Base-by-base conservation (phyloP, 2,113 vertebrate species). In the Podocnemis expansa region DNA sequence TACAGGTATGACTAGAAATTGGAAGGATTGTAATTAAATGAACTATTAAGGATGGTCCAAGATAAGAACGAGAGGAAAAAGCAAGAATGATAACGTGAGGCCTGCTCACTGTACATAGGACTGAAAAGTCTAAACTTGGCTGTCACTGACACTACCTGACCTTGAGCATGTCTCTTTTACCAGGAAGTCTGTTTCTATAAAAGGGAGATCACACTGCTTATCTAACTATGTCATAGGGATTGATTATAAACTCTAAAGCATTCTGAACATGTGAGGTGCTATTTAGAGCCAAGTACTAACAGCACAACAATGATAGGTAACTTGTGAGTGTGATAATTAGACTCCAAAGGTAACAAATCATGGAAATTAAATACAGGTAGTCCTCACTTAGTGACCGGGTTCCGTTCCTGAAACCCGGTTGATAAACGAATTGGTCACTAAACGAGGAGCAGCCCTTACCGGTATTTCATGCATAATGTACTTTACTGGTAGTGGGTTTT, bases 81-180 rank as follows among this genome's bases (percentile, higher is more conserved):
- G 3, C 2, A 84, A 47, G 5, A 92, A 13, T 31, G 49, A 86
- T 86, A 11, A n/a, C 9, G 22, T 25, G 81, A 31, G 5, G 12
- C 34, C 1, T 34, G 2, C 25, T 29, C 70, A 67, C 2, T 8
- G 60, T 52, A 13, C 17, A 88, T 19, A 14, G 0, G 9, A 9
- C 19, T 82, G 14, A 81, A 82, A 47, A 51, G 27, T 1, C 0
- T 41, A 70, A 24, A 21, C 4, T 14, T 0, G 0, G 0, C 4
- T 5, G 55, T 45, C 63, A 17, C 22, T 34, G 29, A 60, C 31
- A 60, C 45, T 56, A 9, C 2, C 67, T 76, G 10, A 38, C 22
- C 84, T 52, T 13, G 4, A 73, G 17, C 0, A 86, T 70, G 34
- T 78, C 9, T 73, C 60, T 55, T 47, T 91, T 58, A 70, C 2